Evolutionary conservation across 1,140 invertebrate species (phyloP).

Genomic region (Agrypnia vestita): DNA sequence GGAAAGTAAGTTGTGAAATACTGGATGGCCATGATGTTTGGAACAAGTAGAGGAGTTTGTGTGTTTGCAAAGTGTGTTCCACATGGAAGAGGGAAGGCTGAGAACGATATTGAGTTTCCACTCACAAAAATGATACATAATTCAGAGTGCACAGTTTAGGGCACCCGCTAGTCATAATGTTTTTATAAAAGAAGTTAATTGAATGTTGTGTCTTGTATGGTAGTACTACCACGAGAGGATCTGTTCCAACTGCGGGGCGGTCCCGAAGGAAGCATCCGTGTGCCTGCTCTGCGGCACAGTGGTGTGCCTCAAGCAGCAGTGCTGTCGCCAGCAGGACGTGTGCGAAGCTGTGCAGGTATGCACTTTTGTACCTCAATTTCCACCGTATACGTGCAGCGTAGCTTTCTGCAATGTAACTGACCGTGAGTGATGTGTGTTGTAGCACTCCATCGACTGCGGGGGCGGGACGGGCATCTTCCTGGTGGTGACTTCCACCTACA

Average conservation of each 20-base stretch:
- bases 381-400: neutral
- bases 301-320: conserved; percentile 93
- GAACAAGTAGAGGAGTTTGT: too few relatives aligned
- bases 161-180: too few relatives aligned
- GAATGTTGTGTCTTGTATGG: conserved; percentile 65
- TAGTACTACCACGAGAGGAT: conserved; percentile 92
- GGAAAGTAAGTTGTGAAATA: too few relatives aligned
- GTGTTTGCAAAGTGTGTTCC: too few relatives aligned
- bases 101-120: too few relatives aligned
- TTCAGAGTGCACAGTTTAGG: too few relatives aligned
- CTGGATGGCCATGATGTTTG: too few relatives aligned
- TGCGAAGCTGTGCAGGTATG: conserved; percentile 88
- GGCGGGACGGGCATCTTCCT: conserved; percentile 95
- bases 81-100: too few relatives aligned
- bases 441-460: conserved; percentile 95
- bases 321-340: conserved; percentile 87
- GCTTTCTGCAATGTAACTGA: neutral
- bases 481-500: conserved; percentile 94
- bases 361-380: neutral
- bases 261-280: conserved; percentile 93
- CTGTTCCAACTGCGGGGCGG: conserved; percentile 88
- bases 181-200: too few relatives aligned
- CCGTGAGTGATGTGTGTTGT: conserved; percentile 58
- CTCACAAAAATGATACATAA: too few relatives aligned
- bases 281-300: conserved; percentile 95